Evolutionary conservation across 2,113 vertebrate genomes (phyloP).

Genomic region (Sialia sialis): DNA sequence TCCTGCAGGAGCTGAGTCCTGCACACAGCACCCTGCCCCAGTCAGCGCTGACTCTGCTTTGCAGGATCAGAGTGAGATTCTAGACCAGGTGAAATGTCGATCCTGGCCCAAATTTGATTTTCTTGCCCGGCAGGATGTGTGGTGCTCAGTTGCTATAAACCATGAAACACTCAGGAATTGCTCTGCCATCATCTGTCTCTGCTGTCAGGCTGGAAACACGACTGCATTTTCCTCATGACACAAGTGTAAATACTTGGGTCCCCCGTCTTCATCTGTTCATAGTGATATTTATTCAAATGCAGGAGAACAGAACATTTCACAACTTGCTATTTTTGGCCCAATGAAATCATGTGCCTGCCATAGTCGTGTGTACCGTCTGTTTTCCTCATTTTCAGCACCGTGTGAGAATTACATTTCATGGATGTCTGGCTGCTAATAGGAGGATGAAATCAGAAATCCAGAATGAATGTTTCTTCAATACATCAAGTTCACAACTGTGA

Average conservation of each 20-base stretch:
- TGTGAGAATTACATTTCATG: slow-evolving; percentile 4
- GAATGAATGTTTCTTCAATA: background rate
- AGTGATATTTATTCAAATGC: background rate
- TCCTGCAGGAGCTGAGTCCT: background rate
- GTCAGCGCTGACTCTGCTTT: background rate
- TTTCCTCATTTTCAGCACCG: background rate
- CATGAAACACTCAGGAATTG: background rate
- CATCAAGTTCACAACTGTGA: background rate
- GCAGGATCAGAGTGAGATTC: background rate
- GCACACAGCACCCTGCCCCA: background rate
- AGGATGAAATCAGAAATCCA: slow-evolving; percentile 15
- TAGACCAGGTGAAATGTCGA: background rate
- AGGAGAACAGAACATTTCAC: slow-evolving; percentile 12
- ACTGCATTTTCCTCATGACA: background rate
- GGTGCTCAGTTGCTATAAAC: background rate
- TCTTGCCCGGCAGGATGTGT: background rate
- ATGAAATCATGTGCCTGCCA: background rate
- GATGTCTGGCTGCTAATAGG: slow-evolving; percentile 1
- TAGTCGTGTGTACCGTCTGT: background rate
- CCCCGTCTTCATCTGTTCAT: background rate
- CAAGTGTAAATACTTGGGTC: background rate
- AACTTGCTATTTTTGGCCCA: background rate
- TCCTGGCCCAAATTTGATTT: background rate
- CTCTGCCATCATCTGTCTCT: background rate
- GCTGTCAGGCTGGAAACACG: background rate